Base-by-base conservation (phyloP, 2,797 vertebrate genomes). In the Oryzias sinensis region DNA sequence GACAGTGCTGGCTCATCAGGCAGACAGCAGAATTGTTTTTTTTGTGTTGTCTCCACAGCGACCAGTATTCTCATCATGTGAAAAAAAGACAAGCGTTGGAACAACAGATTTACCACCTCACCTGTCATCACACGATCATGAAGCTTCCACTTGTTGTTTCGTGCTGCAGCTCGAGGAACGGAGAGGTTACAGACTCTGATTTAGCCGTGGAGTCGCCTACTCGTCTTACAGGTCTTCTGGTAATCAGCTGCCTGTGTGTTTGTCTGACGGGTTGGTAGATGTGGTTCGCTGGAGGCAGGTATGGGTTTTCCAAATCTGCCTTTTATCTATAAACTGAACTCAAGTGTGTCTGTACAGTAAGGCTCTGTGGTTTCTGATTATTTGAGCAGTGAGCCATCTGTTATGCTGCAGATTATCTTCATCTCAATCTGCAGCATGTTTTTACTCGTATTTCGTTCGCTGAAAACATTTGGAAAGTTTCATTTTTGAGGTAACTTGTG, bases 1-100 rank as follows among this genome's bases (percentile, higher is more conserved):
- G 44, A 61, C 70, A 74, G 73, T 56, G 56, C 49, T 62, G 54
- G 72, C 68, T 68, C 41, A 5, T 17, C 58, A 50, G 59, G 51
- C 46, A 40, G 62, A 42, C 53, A 51, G 56, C 46, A 70, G 56
- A 6, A 8, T 33, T 29, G 22, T 40, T 65, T 55, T 57, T 22
- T 53, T 49, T 81, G 9, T 37, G 11, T 74, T 64, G 50, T 62
- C 27, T 77, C 54, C 43, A 59, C 55, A 50, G 14, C 47, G 24
- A 45, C 50, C 25, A 33, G 48, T 40, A 60, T 65, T 58, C 7
- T 40, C 62, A 61, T 55, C 9, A 5, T 51, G 59, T 20, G 42
- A 62, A 40, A 33, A 58, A 51, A 56, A 59, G 69, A 66, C 60
- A 44, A 56, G 43, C 5, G 50, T 45, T 62, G 40, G 56, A 57